phyloP scores from a whole-genome alignment of 2,113 vertebrate species.

The Passer domesticus region DNA sequence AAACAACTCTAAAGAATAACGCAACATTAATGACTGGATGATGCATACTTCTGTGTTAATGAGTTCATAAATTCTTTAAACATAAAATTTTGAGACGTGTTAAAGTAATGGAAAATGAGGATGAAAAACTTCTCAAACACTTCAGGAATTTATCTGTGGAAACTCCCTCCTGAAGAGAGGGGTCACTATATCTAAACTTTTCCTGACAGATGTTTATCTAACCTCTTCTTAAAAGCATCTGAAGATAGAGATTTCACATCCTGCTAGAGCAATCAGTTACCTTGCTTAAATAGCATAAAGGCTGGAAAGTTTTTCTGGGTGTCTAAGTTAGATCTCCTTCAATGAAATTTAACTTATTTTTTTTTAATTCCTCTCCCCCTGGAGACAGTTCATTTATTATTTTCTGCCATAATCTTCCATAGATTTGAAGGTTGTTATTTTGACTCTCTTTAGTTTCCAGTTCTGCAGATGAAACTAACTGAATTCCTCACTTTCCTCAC shows the following conservation, averaged over 20 bases:
- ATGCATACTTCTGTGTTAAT: neutral
- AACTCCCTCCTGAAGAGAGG: neutral
- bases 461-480: neutral
- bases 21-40: neutral
- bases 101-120: neutral
- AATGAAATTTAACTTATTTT: neutral
- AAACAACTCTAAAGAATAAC: neutral
- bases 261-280: neutral
- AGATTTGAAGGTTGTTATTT: neutral
- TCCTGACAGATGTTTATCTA: slow-evolving; percentile 42
- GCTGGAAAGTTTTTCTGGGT: neutral
- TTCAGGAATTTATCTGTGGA: neutral
- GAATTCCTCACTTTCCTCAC: neutral
- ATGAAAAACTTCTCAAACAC: neutral
- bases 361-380: neutral
- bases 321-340: neutral
- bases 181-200: neutral
- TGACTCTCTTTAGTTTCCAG: neutral
- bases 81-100: neutral
- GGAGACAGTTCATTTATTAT: neutral
- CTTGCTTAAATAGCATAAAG: neutral
- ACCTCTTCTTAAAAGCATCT: slow-evolving; percentile 16
- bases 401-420: neutral
- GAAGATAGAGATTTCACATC: neutral
- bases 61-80: neutral